phyloP scores from a whole-genome alignment of 2,113 vertebrate species.

The Poeciliopsis retropinna region DNA sequence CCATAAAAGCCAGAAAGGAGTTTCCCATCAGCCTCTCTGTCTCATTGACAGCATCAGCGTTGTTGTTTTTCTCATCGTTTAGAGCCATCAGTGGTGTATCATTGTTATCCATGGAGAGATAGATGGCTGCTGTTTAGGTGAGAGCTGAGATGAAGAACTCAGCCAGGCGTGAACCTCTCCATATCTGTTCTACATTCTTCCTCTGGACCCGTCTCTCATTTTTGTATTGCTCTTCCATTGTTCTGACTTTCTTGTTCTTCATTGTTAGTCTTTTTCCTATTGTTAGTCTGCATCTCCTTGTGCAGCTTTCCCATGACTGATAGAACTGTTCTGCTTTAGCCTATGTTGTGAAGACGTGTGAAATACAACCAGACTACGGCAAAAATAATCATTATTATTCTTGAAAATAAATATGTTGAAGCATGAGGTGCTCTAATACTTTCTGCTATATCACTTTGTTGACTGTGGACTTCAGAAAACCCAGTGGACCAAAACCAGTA shows the following conservation, averaged over 20 bases:
- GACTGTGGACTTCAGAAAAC: too few relatives aligned
- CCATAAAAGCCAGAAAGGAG: background rate
- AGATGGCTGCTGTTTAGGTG: constrained; percentile 43
- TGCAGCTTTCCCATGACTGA: background rate
- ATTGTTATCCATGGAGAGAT: constrained; percentile 36
- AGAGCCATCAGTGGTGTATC: constrained; percentile 16
- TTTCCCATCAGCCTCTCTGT: constrained; percentile 1
- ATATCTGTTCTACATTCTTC: constrained; percentile 13
- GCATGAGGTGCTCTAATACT: too few relatives aligned
- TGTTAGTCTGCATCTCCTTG: too few relatives aligned
- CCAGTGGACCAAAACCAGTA: too few relatives aligned
- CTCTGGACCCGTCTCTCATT: constrained; percentile 10
- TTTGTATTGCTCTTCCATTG: constrained; percentile 1
- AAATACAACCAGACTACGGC: too few relatives aligned
- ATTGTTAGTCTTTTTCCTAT: background rate
- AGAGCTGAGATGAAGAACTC: constrained; percentile 44
- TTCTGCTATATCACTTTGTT: too few relatives aligned
- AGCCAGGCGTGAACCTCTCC: constrained; percentile 20
- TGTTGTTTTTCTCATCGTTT: constrained; percentile 22
- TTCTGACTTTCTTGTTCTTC: background rate
- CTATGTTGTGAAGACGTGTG: too few relatives aligned
- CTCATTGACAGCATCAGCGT: constrained; percentile 20
- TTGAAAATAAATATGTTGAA: too few relatives aligned
- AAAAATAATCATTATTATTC: too few relatives aligned
- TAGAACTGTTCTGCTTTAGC: too few relatives aligned